A percentile compares a stretch with the other conserved stretches of the same genome.
These are phyloP conservation scores for Hoplostethus mediterraneus DNA, from an alignment of 2,797 vertebrate genomes.

Conservation along the genomic window DNA sequence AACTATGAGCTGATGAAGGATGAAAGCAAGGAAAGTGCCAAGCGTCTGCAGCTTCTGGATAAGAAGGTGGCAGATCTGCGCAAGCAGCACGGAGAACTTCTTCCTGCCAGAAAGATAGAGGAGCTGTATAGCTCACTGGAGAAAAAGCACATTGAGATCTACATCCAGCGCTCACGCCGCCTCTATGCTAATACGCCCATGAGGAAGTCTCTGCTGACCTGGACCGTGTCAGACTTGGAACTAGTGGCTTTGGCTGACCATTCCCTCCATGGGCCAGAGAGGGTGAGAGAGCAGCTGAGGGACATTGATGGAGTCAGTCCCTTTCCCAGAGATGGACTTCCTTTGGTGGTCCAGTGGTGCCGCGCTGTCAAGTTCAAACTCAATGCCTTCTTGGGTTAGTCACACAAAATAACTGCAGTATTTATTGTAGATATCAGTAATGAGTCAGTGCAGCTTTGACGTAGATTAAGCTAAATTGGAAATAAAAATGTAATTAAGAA, in stretches of 20 bases:
- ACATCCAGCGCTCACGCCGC: conserved; percentile 96
- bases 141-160: conserved; percentile 98
- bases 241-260: conserved; percentile 90
- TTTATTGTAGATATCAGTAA: neutral
- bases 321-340: conserved; percentile 91
- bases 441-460: too few relatives aligned
- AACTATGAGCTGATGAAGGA: conserved; percentile 99
- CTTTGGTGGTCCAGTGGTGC: conserved; percentile 95
- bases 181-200: conserved; percentile 97
- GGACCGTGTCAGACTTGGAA: conserved; percentile 92
- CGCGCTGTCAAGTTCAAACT: conserved; percentile 92
- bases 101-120: conserved; percentile 97
- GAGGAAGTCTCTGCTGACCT: conserved; percentile 95
- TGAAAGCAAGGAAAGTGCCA: conserved; percentile 96
- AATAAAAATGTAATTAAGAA: neutral
- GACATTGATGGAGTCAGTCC: conserved; percentile 93
- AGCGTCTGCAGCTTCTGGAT: conserved; percentile 93
- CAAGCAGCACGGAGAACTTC: conserved; percentile 95
- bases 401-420: neutral
- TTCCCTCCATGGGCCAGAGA: conserved; percentile 90
- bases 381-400: conserved; percentile 91
- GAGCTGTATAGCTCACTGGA: conserved; percentile 97
- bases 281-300: conserved; percentile 90
- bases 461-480: neutral
- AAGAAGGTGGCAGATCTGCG: conserved; percentile 95